A percentile compares a stretch with the other conserved stretches of the same genome.
Evolutionary conservation across 2,113 vertebrate species (phyloP).

Genomic region (Micromys minutus): DNA sequence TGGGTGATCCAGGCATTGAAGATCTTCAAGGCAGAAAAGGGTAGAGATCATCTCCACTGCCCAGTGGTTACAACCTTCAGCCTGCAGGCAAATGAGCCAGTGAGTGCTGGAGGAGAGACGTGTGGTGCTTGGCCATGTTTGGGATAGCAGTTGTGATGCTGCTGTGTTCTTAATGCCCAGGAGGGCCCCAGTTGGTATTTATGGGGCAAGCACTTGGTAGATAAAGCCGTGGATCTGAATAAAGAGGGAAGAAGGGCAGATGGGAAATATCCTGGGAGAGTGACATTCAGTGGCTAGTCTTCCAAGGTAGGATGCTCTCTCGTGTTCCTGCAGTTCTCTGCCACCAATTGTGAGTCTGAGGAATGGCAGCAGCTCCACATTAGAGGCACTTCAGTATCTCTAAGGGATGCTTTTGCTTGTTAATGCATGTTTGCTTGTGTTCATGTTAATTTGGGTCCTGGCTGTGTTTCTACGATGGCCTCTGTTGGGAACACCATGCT

Average conservation of each 20-base stretch:
- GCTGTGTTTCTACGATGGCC: not conserved
- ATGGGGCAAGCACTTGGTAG: not conserved
- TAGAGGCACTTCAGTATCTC: not conserved
- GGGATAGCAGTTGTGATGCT: not conserved
- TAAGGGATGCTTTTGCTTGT: not conserved
- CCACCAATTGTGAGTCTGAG: not conserved
- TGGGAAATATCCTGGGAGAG: not conserved
- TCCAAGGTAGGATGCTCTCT: not conserved
- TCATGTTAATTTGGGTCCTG: not conserved
- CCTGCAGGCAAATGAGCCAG: not conserved
- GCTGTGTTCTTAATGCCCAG: not conserved
- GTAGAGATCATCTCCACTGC: not conserved
- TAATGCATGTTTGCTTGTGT: not conserved
- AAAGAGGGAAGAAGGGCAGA: not conserved
- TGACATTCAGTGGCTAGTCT: not conserved
- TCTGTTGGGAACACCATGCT: accelerated
- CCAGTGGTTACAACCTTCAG: not conserved
- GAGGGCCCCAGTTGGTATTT: not conserved
- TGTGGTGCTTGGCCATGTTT: no score
- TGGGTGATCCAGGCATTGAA: not conserved
- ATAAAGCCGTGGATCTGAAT: not conserved
- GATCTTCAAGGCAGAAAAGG: not conserved
- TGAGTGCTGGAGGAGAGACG: not conserved
- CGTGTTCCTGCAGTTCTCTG: not conserved
- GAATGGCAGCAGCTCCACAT: not conserved